Evolutionary conservation across 2,888 invertebrate species (phyloP), one percentile per base, ranked within the genome.

Genomic region (Lepeophtheirus nordmannii): DNA sequence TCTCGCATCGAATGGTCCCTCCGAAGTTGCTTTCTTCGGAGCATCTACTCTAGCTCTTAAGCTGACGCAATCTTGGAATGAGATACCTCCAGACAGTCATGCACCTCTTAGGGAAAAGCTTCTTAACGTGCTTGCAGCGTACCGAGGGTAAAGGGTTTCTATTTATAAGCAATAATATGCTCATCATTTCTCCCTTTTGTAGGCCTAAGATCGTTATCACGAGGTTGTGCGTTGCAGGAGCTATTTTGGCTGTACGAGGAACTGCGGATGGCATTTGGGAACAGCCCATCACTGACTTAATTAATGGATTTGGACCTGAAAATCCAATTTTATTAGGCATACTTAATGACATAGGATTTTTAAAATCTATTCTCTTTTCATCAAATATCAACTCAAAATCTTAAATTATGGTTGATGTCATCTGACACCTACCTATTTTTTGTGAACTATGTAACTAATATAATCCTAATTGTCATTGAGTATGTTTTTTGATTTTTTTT

Each of bases 1-100:
- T 38, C 80, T 94, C 71, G 83, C 85, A 73, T 83, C 85, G 10
- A 82, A 82, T 70, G 87, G 89, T 81, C 91, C 82, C 67, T 84
- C 85, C 70, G 92, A 92, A 78, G 86, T 91, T 40, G 92, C 93
- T 76, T 93, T 90, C 77, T 94, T 89, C 80, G 93, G 87, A 67
- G 93, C 93, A 7, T 87, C 87, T 61, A 90, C 90, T 37, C 76
- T 94, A 23, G 88, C 93, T 72, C 83, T 85, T 0, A 94, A 94
- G 76, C 82, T 94, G 63, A 82, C 88, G 71, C 85, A 88, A 73
- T 85, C 84, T 73, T 93, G 90, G 89, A 80, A 82, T 73, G 90
- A 92, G 78, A 82, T 93, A 37, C 90, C 91, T 10, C 79, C 80
- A 62, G 85, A 85, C 68, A 46, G 53, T 46, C 53, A 46, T 46